These are phyloP conservation scores for Tanypteryx hageni DNA, from an alignment of 2,888 invertebrate species.

Conservation along the genomic window DNA sequence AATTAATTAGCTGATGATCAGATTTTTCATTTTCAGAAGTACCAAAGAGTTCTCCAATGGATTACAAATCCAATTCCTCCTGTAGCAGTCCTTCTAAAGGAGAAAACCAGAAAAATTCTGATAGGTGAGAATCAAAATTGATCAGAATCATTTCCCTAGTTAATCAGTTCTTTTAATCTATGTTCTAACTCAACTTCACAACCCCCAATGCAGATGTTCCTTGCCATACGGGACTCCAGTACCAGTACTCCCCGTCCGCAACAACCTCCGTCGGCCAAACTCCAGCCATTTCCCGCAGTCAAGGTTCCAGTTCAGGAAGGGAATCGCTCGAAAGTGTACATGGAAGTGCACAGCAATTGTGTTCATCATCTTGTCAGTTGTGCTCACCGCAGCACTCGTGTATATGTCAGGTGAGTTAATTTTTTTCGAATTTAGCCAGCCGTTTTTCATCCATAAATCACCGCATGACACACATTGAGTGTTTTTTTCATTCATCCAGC, in stretches of 20 bases:
- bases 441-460: not conserved
- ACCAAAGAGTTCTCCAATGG: slow-evolving; percentile 91
- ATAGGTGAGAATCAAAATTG: slow-evolving; percentile 74
- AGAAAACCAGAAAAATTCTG: slow-evolving; percentile 77
- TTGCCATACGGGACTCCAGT: slow-evolving; percentile 79
- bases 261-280: slow-evolving; percentile 81
- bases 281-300: slow-evolving; percentile 84
- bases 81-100: slow-evolving; percentile 92
- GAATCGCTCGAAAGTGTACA: slow-evolving; percentile 89
- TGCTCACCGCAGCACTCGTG: slow-evolving; percentile 88
- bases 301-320: slow-evolving; percentile 89
- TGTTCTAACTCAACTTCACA: not conserved
- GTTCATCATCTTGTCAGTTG: slow-evolving; percentile 89
- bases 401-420: slow-evolving; percentile 88
- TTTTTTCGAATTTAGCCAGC: not conserved
- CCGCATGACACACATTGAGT: not conserved
- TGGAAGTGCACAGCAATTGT: slow-evolving; percentile 95
- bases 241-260: slow-evolving; percentile 86
- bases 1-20: slow-evolving; percentile 54
- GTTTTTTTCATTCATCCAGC: slow-evolving; percentile 65
- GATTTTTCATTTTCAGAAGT: slow-evolving; percentile 82
- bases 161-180: not conserved
- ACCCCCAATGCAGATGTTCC: slow-evolving; percentile 77
- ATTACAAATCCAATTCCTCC: slow-evolving; percentile 92
- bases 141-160: not conserved